Conservation (phyloP, 2,113 vertebrate species). For the Anhinga rufa region DNA sequence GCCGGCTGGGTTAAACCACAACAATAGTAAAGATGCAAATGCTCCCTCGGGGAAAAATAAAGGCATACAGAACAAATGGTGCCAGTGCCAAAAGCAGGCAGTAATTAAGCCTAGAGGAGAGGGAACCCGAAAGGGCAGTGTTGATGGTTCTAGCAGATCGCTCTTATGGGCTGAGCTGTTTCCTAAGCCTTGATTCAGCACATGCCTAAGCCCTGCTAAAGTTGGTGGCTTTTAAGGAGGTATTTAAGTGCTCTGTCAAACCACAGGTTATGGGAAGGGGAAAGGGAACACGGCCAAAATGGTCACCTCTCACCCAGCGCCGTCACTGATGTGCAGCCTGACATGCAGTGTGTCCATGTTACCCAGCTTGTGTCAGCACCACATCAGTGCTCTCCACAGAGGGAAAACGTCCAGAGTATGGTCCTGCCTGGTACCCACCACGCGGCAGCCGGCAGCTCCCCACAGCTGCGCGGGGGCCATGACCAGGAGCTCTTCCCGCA, state of each 20-base stretch:
- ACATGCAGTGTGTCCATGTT: fast-evolving
- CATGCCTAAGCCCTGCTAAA: neutral
- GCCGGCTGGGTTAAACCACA: too few species aligned
- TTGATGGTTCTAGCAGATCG: neutral
- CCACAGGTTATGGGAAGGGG: neutral
- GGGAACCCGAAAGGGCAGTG: neutral
- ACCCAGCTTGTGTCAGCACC: neutral
- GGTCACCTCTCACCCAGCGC: fast-evolving
- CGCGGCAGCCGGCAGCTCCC: neutral
- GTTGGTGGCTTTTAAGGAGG: neutral
- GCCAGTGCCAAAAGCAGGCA: neutral
- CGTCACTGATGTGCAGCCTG: neutral
- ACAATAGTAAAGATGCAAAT: neutral
- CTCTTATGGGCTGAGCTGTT: neutral
- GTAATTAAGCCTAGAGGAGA: neutral
- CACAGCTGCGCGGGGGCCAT: neutral
- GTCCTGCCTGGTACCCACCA: neutral
- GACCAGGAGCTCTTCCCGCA: neutral
- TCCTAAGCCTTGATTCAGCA: neutral
- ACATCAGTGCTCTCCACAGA: fast-evolving
- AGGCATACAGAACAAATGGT: neutral
- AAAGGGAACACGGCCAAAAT: neutral
- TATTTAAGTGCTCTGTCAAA: neutral
- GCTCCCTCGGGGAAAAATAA: neutral
- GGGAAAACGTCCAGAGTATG: neutral